A percentile compares a stretch with the other conserved stretches of the same genome.
Evolutionary conservation across 1,140 invertebrate species (phyloP).

Genomic region (Ceratitis capitata): DNA sequence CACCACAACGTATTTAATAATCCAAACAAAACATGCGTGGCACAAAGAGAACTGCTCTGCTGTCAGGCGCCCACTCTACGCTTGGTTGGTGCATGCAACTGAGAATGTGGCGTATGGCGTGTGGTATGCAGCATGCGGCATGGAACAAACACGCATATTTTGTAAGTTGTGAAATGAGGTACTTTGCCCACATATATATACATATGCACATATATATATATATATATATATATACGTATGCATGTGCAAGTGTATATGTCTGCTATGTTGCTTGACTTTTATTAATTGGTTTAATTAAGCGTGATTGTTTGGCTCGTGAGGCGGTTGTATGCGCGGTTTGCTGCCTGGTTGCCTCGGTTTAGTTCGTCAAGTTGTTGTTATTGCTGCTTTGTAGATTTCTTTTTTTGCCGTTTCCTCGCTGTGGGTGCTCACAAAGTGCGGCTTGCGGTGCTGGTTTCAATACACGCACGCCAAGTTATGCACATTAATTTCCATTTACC

Average conservation of each 20-base stretch:
- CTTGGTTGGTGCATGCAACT: neutral
- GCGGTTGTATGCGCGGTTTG: neutral
- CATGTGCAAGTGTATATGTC: neutral
- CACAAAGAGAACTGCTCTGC: neutral
- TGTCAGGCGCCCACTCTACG: neutral
- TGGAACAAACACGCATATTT: neutral
- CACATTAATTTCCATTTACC: neutral
- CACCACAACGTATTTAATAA: slow-evolving; percentile 37
- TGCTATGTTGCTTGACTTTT: slow-evolving; percentile 6
- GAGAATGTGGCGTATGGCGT: neutral
- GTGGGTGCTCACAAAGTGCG: neutral
- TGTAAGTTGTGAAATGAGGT: neutral
- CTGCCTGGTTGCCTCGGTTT: neutral
- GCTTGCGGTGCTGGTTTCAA: neutral
- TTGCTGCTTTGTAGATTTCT: neutral
- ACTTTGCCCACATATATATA: neutral
- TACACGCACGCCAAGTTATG: neutral
- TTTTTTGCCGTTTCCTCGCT: neutral
- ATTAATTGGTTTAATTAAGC: slow-evolving; percentile 40
- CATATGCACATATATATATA: neutral
- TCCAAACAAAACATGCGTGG: slow-evolving; percentile 22
- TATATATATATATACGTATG: neutral
- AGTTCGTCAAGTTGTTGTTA: neutral
- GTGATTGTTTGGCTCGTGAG: slow-evolving; percentile 34
- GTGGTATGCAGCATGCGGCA: neutral